These are phyloP conservation scores for Pheosia tremula DNA, from an alignment of 2,888 invertebrate genomes.

Conservation along the genomic window DNA sequence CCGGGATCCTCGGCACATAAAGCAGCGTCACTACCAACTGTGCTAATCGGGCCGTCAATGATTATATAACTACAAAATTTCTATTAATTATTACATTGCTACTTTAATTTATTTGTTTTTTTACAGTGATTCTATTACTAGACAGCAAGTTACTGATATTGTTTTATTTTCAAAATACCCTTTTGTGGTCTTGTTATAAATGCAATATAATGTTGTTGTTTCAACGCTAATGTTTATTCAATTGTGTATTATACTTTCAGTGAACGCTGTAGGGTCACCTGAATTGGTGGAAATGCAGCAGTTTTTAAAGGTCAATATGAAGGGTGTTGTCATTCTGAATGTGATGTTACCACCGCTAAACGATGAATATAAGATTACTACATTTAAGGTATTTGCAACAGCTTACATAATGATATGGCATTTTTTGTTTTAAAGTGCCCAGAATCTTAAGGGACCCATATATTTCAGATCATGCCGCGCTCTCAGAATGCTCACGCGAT, in stretches of 20 bases:
- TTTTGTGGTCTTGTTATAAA: too few species aligned
- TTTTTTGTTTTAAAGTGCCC: too few species aligned
- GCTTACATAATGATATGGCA: constrained; percentile 13
- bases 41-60: too few species aligned
- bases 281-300: constrained; percentile 57
- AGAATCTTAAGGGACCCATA: too few species aligned
- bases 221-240: neutral
- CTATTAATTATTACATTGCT: too few species aligned
- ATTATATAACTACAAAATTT: too few species aligned
- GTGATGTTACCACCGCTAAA: constrained; percentile 68
- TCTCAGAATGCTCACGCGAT: constrained; percentile 89
- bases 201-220: neutral
- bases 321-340: constrained; percentile 42
- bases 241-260: constrained; percentile 37
- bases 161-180: too few species aligned
- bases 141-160: too few species aligned
- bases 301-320: constrained; percentile 55
- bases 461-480: constrained; percentile 86
- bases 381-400: constrained; percentile 78
- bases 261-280: constrained; percentile 24
- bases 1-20: too few species aligned
- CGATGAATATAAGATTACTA: constrained; percentile 75
- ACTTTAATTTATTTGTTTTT: too few species aligned
- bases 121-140: too few species aligned
- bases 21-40: too few species aligned